Evolutionary conservation across 2,797 vertebrate genomes (phyloP).

Genomic region (Muscicapa striata): DNA sequence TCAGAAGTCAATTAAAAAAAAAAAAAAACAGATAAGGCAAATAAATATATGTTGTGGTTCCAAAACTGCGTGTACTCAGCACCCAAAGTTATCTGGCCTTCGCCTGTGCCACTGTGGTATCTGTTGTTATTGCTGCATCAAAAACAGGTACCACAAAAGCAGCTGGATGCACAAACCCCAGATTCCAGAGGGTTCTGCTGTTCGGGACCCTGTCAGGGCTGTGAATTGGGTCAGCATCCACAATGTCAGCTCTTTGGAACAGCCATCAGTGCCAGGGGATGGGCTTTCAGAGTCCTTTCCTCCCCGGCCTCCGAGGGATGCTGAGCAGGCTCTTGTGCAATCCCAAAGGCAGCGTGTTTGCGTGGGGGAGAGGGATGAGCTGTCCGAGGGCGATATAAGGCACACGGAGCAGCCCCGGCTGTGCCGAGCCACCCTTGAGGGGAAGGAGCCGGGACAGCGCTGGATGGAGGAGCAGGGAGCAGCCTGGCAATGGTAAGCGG

Average conservation of each 20-base stretch:
- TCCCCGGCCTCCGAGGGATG: not conserved
- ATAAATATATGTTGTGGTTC: not conserved
- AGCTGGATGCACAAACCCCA: not conserved
- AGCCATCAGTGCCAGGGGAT: accelerated
- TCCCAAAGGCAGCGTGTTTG: not conserved
- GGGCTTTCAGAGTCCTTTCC: not conserved
- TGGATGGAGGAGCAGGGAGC: not conserved
- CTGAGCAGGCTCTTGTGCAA: conserved; percentile 33
- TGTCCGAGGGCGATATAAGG: conserved; percentile 33
- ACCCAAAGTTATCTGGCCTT: not conserved
- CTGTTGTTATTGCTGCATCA: not conserved
- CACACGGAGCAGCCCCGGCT: accelerated
- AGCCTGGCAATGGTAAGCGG: conserved; percentile 4
- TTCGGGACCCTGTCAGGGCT: not conserved
- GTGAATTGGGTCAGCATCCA: not conserved
- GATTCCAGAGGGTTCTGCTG: not conserved
- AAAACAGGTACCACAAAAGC: not conserved
- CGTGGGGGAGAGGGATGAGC: conserved; percentile 1
- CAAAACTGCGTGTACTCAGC: accelerated
- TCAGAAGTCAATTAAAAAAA: not conserved
- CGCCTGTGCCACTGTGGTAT: accelerated
- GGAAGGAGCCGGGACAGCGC: not conserved
- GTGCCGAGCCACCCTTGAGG: accelerated
- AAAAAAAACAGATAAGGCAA: not conserved
- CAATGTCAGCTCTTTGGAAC: accelerated